phyloP scores from a whole-genome alignment of 2,113 vertebrate species.

The Charina bottae region DNA sequence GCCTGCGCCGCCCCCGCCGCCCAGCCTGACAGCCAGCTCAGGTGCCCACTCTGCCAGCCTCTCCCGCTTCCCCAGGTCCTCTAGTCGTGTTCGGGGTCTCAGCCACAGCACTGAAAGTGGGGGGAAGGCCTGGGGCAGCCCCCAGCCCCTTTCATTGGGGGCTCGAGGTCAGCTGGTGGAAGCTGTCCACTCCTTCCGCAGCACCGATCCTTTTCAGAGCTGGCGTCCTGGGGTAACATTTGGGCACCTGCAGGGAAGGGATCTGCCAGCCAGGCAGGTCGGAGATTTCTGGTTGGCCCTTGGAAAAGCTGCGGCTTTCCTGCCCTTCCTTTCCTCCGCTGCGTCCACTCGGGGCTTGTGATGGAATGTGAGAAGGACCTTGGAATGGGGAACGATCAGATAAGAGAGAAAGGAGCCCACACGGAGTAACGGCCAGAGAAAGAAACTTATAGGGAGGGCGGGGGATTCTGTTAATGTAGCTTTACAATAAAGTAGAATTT shows the following conservation, averaged over 20 bases:
- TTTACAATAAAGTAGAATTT: too few relatives aligned
- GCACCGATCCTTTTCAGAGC: background rate
- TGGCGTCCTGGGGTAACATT: background rate
- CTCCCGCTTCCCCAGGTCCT: too few relatives aligned
- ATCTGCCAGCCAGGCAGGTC: too few relatives aligned
- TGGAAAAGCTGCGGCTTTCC: background rate
- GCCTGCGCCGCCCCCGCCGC: background rate
- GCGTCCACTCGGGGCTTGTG: background rate
- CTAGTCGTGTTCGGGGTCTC: background rate
- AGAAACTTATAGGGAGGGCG: too few relatives aligned
- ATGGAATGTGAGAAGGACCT: too few relatives aligned
- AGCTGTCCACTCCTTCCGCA: background rate
- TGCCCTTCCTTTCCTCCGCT: too few relatives aligned
- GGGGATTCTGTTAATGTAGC: too few relatives aligned
- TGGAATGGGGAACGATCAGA: too few relatives aligned
- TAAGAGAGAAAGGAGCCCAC: too few relatives aligned
- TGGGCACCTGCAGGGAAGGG: background rate
- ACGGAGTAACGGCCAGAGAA: too few relatives aligned
- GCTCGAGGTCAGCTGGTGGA: background rate
- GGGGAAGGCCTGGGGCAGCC: too few relatives aligned
- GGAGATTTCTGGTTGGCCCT: background rate
- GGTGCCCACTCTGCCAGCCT: background rate
- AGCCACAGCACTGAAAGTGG: background rate
- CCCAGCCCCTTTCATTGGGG: background rate
- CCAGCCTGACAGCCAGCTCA: background rate